phyloP scores from a whole-genome alignment of 2,888 invertebrate species.

The Stenodema calcarata region DNA sequence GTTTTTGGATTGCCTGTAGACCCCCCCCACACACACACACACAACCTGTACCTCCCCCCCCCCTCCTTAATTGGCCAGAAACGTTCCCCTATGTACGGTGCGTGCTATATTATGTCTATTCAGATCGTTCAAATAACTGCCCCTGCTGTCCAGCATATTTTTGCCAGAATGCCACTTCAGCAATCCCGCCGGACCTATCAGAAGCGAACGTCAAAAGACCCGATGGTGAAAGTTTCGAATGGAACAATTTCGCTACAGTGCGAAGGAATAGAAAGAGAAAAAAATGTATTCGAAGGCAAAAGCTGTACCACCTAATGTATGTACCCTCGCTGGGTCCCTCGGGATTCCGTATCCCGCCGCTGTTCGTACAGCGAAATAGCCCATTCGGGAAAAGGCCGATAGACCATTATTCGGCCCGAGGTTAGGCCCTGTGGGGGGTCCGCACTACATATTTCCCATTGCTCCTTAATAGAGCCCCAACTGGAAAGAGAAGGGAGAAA shows the following conservation, averaged over 20 bases:
- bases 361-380: constrained; percentile 13
- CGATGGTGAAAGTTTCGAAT: not conserved
- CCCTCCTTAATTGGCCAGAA: no score
- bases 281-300: constrained; percentile 9
- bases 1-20: no score
- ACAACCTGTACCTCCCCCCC: no score
- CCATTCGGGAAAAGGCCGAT: constrained; percentile 18
- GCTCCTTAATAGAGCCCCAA: constrained; percentile 32
- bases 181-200: not conserved
- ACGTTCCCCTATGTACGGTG: no score
- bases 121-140: no score
- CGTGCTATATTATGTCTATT: no score
- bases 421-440: not conserved
- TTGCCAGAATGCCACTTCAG: no score
- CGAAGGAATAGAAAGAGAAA: not conserved
- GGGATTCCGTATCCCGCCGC: not conserved
- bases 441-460: constrained; percentile 36
- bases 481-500: not conserved
- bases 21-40: no score
- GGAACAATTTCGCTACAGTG: not conserved
- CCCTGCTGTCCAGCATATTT: no score
- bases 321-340: not conserved
- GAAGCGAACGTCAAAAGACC: not conserved
- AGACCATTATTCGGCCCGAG: constrained; percentile 9
- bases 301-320: constrained; percentile 6